Percentiles rank a stretch among this genome's conserved stretches.
These are phyloP conservation scores for Harpagus bidentatus DNA, from an alignment of 2,113 vertebrate species.

Conservation along the genomic window DNA sequence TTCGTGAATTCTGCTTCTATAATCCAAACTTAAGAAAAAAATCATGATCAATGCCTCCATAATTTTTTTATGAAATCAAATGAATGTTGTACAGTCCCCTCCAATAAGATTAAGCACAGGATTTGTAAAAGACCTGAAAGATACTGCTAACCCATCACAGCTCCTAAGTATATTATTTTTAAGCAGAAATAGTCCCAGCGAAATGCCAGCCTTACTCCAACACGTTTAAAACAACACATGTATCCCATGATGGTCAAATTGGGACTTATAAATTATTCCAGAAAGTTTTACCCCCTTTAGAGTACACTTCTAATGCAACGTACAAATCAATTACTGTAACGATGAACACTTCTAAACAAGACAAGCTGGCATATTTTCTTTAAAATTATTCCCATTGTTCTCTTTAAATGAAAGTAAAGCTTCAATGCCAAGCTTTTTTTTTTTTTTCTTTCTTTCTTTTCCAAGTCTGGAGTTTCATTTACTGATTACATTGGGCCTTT, in stretches of 20 bases:
- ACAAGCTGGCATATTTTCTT: neutral
- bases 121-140: neutral
- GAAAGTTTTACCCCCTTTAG: neutral
- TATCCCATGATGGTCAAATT: neutral
- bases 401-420: neutral
- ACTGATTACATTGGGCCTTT: neutral
- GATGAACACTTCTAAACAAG: neutral
- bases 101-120: neutral
- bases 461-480: neutral
- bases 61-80: neutral
- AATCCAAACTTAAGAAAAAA: neutral
- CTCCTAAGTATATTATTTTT: neutral
- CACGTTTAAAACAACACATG: accelerated
- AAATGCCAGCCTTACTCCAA: neutral
- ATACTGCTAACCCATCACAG: neutral
- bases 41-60: neutral
- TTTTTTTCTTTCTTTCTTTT: neutral
- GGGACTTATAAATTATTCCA: neutral
- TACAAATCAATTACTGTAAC: neutral
- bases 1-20: neutral
- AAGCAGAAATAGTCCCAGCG: neutral
- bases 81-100: accelerated
- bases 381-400: neutral
- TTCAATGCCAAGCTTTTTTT: neutral
- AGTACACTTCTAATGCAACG: neutral